Percentiles rank a stretch among this genome's conserved stretches.
These are phyloP conservation scores for Danio aesculapii DNA, from an alignment of 2,797 vertebrate genomes.

Conservation along the genomic window DNA sequence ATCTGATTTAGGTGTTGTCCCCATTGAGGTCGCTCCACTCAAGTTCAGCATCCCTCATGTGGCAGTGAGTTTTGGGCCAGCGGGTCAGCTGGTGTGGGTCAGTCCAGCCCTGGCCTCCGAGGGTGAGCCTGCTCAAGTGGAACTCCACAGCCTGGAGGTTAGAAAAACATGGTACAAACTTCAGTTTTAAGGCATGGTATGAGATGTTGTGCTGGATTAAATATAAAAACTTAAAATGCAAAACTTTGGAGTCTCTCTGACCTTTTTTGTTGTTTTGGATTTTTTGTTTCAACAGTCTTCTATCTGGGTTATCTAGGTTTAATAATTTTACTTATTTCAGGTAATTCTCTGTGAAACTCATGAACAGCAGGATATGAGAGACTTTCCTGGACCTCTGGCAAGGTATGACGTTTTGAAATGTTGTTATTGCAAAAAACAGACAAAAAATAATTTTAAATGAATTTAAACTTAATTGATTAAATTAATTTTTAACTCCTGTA, in stretches of 20 bases:
- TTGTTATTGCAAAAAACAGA: neutral
- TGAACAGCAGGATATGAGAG: slow-evolving; percentile 86
- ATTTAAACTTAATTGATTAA: no score
- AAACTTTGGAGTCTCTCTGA: no score
- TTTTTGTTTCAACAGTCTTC: no score
- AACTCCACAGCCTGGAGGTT: slow-evolving; percentile 92
- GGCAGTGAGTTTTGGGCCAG: slow-evolving; percentile 84
- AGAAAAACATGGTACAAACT: neutral
- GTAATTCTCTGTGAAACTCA: slow-evolving; percentile 81
- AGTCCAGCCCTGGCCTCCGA: slow-evolving; percentile 73
- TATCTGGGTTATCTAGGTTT: no score
- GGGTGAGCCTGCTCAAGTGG: slow-evolving; percentile 77
- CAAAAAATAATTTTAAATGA: neutral
- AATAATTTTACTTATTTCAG: slow-evolving; percentile 65
- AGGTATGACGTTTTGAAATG: slow-evolving; percentile 73
- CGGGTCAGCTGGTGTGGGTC: slow-evolving; percentile 85
- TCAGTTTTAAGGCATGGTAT: neutral
- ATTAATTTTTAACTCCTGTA: no score
- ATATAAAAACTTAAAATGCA: neutral
- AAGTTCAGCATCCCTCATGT: slow-evolving; percentile 84
- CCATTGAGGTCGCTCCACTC: slow-evolving; percentile 66
- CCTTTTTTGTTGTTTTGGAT: no score
- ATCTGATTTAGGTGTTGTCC: slow-evolving; percentile 52
- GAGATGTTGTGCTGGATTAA: neutral
- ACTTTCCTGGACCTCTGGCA: slow-evolving; percentile 88